A percentile compares a stretch with the other conserved stretches of the same genome.
Conservation (phyloP, 2,113 vertebrate species). For the Pithys albifrons region DNA sequence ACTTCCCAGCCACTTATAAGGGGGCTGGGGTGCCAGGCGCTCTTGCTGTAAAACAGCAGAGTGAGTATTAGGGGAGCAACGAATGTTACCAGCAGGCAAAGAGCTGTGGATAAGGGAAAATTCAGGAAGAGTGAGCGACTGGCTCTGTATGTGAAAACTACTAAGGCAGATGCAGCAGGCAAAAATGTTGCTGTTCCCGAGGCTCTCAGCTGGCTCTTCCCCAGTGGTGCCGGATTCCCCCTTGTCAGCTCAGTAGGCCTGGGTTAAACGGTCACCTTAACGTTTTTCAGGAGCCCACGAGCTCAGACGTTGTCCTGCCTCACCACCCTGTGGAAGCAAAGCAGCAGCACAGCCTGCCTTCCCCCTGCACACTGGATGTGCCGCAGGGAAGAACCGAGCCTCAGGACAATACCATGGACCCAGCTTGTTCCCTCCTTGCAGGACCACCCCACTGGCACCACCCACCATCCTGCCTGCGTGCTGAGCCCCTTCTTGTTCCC, state of each 20-base stretch:
- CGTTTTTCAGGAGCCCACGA: not conserved
- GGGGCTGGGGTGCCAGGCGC: not conserved
- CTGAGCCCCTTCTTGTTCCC: not conserved
- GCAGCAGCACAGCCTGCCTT: slow-evolving; percentile 4
- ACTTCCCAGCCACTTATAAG: not conserved
- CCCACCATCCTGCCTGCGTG: rapidly evolving
- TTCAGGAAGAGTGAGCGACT: not conserved
- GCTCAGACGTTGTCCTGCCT: not conserved
- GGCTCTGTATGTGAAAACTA: not conserved
- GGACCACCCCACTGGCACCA: not conserved
- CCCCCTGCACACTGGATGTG: not conserved
- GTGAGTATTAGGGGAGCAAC: not conserved
- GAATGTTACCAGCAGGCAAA: not conserved
- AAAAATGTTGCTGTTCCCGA: not conserved
- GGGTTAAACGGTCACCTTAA: not conserved
- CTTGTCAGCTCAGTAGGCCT: rapidly evolving
- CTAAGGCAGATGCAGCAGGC: not conserved
- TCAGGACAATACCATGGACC: not conserved
- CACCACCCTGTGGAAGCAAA: slow-evolving; percentile 13
- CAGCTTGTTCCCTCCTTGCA: not conserved
- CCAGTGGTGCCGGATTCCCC: rapidly evolving
- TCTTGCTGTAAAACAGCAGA: not conserved
- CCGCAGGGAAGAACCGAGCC: not conserved
- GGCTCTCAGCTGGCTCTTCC: not conserved
- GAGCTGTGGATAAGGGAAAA: not conserved